These are phyloP conservation scores for Penelope pileata DNA, from an alignment of 2,113 vertebrate genomes.

Conservation along the genomic window DNA sequence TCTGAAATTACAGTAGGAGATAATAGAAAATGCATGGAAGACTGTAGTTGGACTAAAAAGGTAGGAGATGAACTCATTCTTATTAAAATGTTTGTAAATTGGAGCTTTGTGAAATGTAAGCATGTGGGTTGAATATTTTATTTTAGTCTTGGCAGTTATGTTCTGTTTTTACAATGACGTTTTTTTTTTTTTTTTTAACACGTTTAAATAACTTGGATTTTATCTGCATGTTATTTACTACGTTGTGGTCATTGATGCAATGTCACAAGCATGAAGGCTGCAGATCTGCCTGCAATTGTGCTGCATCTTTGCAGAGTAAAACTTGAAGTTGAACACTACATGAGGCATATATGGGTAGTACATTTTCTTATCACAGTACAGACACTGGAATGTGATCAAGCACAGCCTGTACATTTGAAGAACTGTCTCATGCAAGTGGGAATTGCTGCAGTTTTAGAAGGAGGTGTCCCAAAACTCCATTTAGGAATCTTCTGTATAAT, in stretches of 20 bases:
- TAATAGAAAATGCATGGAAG: not conserved
- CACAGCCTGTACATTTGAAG: not conserved
- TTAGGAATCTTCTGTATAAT: not conserved
- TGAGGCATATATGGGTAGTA: not conserved
- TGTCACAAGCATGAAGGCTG: not conserved
- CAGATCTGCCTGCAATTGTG: not conserved
- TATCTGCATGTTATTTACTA: not conserved
- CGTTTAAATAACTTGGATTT: constrained; percentile 22
- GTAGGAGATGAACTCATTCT: not conserved
- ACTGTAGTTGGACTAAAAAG: not conserved
- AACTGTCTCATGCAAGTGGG: not conserved
- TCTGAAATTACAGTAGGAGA: not conserved
- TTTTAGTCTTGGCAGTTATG: constrained; percentile 23
- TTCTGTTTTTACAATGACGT: not conserved
- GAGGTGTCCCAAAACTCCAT: not conserved
- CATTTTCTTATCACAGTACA: not conserved
- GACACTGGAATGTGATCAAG: not conserved
- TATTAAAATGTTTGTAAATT: constrained; percentile 56
- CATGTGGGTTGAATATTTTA: constrained; percentile 35
- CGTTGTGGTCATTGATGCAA: not conserved
- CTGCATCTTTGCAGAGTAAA: not conserved
- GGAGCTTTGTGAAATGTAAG: constrained; percentile 41
- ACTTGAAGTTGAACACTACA: not conserved
- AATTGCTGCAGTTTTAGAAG: not conserved
- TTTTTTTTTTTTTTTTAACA: not conserved